Evolutionary conservation across 2,113 vertebrate species (phyloP).

Genomic region (Suricata suricatta): DNA sequence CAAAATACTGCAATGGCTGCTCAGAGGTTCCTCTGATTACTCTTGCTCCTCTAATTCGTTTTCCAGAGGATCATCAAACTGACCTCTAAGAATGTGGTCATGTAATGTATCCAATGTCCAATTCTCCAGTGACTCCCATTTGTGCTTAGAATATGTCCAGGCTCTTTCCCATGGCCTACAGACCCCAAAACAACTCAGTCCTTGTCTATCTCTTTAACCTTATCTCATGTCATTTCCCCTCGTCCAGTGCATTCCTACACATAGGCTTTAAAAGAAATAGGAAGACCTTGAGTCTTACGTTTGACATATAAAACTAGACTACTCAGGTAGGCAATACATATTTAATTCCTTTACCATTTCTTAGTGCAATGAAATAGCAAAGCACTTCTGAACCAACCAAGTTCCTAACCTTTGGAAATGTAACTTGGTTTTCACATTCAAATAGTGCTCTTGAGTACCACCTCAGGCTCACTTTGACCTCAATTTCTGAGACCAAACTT

Average conservation of each 20-base stretch:
- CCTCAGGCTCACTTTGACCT: background rate
- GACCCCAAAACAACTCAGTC: background rate
- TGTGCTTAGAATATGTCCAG: background rate
- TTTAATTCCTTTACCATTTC: background rate
- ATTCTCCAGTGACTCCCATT: background rate
- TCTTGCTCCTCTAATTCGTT: background rate
- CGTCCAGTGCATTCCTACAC: background rate
- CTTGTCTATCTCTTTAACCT: background rate
- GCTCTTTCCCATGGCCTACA: background rate
- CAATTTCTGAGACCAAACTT: background rate
- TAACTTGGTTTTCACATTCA: background rate
- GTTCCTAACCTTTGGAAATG: background rate
- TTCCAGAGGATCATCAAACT: background rate
- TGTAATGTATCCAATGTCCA: background rate
- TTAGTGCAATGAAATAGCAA: background rate
- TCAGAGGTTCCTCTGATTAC: background rate
- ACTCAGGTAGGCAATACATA: background rate
- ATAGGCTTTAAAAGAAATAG: background rate
- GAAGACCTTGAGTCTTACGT: background rate
- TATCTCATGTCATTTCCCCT: background rate
- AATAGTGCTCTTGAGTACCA: background rate
- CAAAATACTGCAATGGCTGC: background rate
- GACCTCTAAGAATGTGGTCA: background rate
- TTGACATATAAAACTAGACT: background rate
- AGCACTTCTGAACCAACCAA: background rate